Evolutionary conservation across 2,113 vertebrate genomes (phyloP).

Genomic region (Neolamprologus tretocephalus): DNA sequence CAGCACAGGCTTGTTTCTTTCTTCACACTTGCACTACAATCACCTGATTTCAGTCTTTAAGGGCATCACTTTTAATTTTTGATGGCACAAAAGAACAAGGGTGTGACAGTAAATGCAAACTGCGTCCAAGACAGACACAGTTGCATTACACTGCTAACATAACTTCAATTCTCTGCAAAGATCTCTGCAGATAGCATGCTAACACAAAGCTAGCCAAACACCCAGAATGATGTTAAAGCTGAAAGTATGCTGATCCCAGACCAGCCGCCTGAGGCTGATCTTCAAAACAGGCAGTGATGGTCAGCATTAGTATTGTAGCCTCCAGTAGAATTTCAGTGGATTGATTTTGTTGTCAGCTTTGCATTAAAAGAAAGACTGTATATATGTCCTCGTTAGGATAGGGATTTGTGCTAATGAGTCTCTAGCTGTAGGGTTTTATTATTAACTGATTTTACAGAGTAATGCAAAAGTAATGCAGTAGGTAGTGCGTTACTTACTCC

Average conservation of each 20-base stretch:
- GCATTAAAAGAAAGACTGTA: not conserved
- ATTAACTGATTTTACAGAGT: not conserved
- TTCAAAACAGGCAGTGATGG: not conserved
- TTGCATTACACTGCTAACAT: not conserved
- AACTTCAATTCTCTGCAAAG: not conserved
- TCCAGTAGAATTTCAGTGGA: not conserved
- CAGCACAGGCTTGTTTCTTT: not conserved
- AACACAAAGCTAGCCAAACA: not conserved
- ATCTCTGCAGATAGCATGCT: not conserved
- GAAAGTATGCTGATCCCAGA: not conserved
- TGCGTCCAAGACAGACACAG: accelerated
- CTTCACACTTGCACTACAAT: no score
- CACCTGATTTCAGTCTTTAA: not conserved
- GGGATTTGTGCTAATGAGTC: not conserved
- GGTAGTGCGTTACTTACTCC: not conserved
- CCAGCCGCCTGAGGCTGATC: not conserved
- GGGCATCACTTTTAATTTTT: not conserved
- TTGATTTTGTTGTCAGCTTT: not conserved
- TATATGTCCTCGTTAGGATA: not conserved
- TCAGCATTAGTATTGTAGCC: not conserved
- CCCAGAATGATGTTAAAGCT: not conserved
- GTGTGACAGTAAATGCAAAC: not conserved
- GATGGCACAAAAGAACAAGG: not conserved
- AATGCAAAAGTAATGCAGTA: not conserved
- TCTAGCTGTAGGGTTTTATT: not conserved